Base-by-base conservation (phyloP, 2,797 vertebrate species). In the Chaunax sp. region DNA sequence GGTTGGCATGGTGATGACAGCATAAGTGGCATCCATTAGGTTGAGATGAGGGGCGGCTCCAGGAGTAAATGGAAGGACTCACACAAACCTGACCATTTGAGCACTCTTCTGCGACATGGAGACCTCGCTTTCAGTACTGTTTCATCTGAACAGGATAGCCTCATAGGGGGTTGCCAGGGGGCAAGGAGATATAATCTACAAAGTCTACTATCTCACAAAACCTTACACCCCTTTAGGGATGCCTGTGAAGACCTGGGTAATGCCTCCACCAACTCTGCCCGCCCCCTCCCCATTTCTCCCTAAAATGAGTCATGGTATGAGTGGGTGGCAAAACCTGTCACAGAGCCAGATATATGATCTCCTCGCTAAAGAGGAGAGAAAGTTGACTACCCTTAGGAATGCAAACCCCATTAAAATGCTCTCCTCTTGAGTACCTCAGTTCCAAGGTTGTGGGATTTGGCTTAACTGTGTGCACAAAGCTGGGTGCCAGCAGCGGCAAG, bases 1-100 rank as follows among this genome's bases (percentile, higher is more conserved):
- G 89, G 87, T 89, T 89, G 91, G 90, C 89, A 91, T 89, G 85
- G 91, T 57, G 93, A 89, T 92, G 94, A 94, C 91, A 92, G 78
- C 78, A 85, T 92, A 94, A 94, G 87, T 94, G 90, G 88, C 65
- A 61, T 74, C 84, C 87, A 89, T 84, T 90, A 88, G 80, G 80
- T 62, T 43, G 74, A 83, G 85, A 89, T 79, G 87, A 82, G 73
- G 72, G 80, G 78, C 28, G 26, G 79, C 70, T 83, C 75, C 70
- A 38, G 81, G 53, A 60, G 81, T 90, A 88, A 90, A 90, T 85
- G 85, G 90, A 88, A 80, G 87, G 76, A 68, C 81, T 89, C 77
- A 77, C 84, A 92, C 87, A 88, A 79, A 90, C 77, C 84, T 68
- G 66, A 72, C 54, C 73, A 64, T 85, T 82, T 72, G 69, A 81